phyloP scores from a whole-genome alignment of 2,113 vertebrate genomes.

The Camelus dromedarius region DNA sequence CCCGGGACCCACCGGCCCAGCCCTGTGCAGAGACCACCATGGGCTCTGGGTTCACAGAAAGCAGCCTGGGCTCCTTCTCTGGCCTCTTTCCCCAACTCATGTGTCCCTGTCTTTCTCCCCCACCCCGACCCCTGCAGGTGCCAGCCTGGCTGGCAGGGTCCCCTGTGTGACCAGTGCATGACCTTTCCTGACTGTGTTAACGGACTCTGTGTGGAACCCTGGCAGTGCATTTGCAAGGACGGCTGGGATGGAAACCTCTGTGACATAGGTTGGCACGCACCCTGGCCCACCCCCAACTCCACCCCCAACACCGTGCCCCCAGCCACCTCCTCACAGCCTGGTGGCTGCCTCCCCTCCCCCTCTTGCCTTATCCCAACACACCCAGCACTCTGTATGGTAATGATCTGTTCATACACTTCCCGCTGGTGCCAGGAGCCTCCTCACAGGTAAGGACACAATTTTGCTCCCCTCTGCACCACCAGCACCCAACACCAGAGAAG shows the following conservation, averaged over 20 bases:
- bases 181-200: constrained; percentile 93
- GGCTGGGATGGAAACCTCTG: constrained; percentile 96
- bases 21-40: neutral
- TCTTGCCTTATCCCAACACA: fast-evolving
- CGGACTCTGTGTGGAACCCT: constrained; percentile 93
- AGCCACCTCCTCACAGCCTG: fast-evolving
- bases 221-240: constrained; percentile 94
- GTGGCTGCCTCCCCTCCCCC: neutral
- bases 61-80: neutral
- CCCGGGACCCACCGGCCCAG: neutral
- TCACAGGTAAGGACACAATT: neutral
- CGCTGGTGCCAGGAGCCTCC: neutral
- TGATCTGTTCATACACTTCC: neutral
- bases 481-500: neutral
- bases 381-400: too few relatives aligned
- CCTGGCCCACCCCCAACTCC: neutral
- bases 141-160: constrained; percentile 94
- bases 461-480: neutral
- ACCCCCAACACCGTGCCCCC: neutral
- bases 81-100: neutral
- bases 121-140: constrained; percentile 89
- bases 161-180: constrained; percentile 92
- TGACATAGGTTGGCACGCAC: constrained; percentile 90
- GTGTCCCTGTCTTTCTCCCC: neutral
- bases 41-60: neutral